Evolutionary conservation across 2,888 invertebrate genomes (phyloP).

Genomic region (Plagodis pulveraria): DNA sequence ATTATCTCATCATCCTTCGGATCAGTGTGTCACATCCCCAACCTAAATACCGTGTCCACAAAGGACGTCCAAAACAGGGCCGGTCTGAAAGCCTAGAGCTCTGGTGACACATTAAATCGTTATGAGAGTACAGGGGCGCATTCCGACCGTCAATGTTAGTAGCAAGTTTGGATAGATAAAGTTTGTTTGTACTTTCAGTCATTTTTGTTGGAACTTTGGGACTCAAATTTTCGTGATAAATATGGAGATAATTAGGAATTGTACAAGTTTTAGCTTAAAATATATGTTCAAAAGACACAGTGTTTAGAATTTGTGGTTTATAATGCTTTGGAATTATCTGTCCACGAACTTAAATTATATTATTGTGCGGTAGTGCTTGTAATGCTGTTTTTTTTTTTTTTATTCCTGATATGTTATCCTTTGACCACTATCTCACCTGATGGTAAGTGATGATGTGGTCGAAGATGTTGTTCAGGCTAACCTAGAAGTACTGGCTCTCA

Average conservation of each 20-base stretch:
- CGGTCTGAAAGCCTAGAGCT: slow-evolving; percentile 24
- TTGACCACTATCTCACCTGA: too few relatives aligned
- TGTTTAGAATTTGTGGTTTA: too few relatives aligned
- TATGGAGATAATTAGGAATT: background rate
- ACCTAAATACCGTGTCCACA: slow-evolving; percentile 18
- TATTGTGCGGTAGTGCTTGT: too few relatives aligned
- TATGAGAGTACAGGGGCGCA: slow-evolving; percentile 36
- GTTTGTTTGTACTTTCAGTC: slow-evolving; percentile 16
- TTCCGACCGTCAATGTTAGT: slow-evolving; percentile 20
- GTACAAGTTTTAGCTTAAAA: background rate
- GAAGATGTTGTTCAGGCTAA: too few relatives aligned
- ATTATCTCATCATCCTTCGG: background rate
- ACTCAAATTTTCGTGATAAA: slow-evolving; percentile 23
- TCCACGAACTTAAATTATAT: too few relatives aligned
- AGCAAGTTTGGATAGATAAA: slow-evolving; percentile 17
- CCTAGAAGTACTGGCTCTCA: too few relatives aligned
- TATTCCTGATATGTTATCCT: too few relatives aligned
- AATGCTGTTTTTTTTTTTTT: too few relatives aligned
- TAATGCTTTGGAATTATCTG: too few relatives aligned
- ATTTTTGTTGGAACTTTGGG: slow-evolving; percentile 12
- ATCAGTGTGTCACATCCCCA: slow-evolving; percentile 14
- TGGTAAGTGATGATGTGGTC: too few relatives aligned
- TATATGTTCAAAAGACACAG: background rate
- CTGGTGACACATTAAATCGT: slow-evolving; percentile 32
- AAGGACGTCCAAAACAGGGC: slow-evolving; percentile 29